These are phyloP conservation scores for Haplochromis burtoni DNA, from an alignment of 2,113 vertebrate species.

Conservation along the genomic window DNA sequence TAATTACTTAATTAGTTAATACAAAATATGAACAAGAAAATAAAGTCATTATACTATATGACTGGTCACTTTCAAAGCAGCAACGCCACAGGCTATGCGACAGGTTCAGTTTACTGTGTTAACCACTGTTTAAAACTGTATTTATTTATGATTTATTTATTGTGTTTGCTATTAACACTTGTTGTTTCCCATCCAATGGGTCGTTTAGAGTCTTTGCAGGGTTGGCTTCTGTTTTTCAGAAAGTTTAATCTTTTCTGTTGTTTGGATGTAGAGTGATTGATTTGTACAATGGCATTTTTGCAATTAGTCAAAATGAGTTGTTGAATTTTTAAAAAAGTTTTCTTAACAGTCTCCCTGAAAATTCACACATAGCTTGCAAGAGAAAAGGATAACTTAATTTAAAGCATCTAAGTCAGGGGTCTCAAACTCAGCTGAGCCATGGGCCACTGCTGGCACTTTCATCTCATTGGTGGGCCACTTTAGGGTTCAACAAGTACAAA, in stretches of 20 bases:
- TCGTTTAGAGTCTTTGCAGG: not conserved
- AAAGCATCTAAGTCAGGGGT: not conserved
- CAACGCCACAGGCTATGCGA: not conserved
- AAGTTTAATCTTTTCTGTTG: rapidly evolving
- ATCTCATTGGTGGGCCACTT: not conserved
- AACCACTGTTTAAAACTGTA: not conserved
- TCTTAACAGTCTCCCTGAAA: not conserved
- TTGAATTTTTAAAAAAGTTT: rapidly evolving
- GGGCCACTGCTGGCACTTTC: not conserved
- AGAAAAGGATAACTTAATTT: not conserved
- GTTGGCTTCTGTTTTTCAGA: not conserved
- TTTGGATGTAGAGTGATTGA: not conserved
- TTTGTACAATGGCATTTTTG: not conserved
- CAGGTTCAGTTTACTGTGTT: not conserved
- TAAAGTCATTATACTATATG: rapidly evolving
- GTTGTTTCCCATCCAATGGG: rapidly evolving
- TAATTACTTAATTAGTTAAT: not conserved
- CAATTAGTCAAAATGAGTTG: not conserved
- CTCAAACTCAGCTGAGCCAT: not conserved
- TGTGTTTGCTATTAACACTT: not conserved
- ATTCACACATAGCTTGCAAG: not conserved
- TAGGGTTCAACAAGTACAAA: not conserved
- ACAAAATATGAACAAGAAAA: not conserved
- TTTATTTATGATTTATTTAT: not conserved
- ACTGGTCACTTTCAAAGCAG: not conserved